Percentiles rank a stretch among this genome's conserved stretches.
Conservation (phyloP, 2,888 invertebrate genomes). For the Bellardia bayeri region DNA sequence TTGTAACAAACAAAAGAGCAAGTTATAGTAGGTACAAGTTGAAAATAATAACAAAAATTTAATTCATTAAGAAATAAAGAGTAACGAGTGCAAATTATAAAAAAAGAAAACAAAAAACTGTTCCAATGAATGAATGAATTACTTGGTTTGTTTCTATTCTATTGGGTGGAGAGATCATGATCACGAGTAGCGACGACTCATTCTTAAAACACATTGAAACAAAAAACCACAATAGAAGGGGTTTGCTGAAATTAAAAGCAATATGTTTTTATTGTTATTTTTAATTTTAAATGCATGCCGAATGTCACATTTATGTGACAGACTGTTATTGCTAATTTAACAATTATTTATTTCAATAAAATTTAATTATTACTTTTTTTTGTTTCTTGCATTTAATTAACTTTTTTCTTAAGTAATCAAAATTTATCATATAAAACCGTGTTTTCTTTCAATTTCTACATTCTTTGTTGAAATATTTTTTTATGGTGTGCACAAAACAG, state of each 20-base stretch:
- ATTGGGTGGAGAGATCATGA: constrained; percentile 64
- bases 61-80: constrained; percentile 53
- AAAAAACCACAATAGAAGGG: constrained; percentile 13
- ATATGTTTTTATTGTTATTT: constrained; percentile 12
- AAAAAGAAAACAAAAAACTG: neutral
- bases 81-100: constrained; percentile 52
- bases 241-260: constrained; percentile 14
- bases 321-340: constrained; percentile 37
- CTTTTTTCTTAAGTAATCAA: constrained; percentile 35
- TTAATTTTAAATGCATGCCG: constrained; percentile 4
- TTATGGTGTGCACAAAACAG: constrained; percentile 30
- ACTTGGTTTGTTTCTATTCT: constrained; percentile 38
- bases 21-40: constrained; percentile 15
- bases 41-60: constrained; percentile 24
- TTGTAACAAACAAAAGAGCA: constrained; percentile 21
- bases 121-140: constrained; percentile 65
- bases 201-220: neutral
- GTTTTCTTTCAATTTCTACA: constrained; percentile 19
- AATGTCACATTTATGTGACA: constrained; percentile 32
- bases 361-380: constrained; percentile 18
- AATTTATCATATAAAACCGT: constrained; percentile 18
- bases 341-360: constrained; percentile 53
- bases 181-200: constrained; percentile 42
- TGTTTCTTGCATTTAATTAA: neutral
- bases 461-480: constrained; percentile 33